phyloP scores from a whole-genome alignment of 2,888 invertebrate genomes.

The Drosophila eohydei region DNA sequence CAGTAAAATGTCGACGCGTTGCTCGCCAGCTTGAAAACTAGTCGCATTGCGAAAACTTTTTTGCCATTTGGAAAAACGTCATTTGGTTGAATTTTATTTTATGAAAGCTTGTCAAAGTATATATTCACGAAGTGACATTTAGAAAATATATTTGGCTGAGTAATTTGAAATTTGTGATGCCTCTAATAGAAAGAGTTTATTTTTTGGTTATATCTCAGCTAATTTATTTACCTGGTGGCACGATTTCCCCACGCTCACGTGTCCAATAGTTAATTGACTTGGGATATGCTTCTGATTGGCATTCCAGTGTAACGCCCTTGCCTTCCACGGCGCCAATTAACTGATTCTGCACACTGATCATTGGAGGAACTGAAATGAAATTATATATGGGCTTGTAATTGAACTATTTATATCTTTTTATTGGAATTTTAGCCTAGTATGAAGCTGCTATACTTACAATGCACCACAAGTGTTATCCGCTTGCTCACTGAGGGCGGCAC shows the following conservation, averaged over 20 bases:
- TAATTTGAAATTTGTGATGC: not conserved
- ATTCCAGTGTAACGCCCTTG: slow-evolving; percentile 91
- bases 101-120: not conserved
- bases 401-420: not conserved
- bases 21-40: not conserved
- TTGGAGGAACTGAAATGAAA: slow-evolving; percentile 90
- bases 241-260: slow-evolving; percentile 90
- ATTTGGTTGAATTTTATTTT: not conserved
- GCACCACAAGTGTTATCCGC: slow-evolving; percentile 93
- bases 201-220: not conserved
- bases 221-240: slow-evolving; percentile 88
- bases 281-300: slow-evolving; percentile 93
- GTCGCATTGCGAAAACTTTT: not conserved
- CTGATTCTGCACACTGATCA: slow-evolving; percentile 93
- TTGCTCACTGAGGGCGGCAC: slow-evolving; percentile 95
- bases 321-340: slow-evolving; percentile 92
- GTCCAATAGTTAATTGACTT: slow-evolving; percentile 95
- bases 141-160: too few species aligned
- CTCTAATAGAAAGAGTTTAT: too few species aligned
- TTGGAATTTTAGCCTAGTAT: not conserved
- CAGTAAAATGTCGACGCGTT: slow-evolving; percentile 9
- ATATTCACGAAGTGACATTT: not conserved
- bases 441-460: slow-evolving; percentile 87
- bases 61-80: not conserved
- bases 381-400: not conserved